These are phyloP conservation scores for Physella acuta DNA, from an alignment of 1,140 invertebrate genomes.

Conservation along the genomic window DNA sequence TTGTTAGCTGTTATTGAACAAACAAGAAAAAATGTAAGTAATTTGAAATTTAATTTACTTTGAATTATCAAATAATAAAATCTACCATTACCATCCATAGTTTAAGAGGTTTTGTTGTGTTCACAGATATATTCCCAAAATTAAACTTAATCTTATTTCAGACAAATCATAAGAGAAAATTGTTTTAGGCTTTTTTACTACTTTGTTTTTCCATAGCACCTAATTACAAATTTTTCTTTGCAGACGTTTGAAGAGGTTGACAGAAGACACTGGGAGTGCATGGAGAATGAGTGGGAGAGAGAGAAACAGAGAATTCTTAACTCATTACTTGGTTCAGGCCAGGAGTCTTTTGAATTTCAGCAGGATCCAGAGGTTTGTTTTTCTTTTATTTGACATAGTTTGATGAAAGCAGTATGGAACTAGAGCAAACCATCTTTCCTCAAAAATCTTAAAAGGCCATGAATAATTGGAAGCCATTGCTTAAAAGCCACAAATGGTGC, in stretches of 20 bases:
- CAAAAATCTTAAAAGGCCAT: too few relatives aligned
- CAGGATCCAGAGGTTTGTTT: slow-evolving; percentile 55
- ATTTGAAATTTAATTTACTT: background rate
- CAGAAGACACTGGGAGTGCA: slow-evolving; percentile 77
- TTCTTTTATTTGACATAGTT: background rate
- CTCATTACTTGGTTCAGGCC: slow-evolving; percentile 80
- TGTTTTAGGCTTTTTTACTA: too few relatives aligned
- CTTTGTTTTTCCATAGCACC: too few relatives aligned
- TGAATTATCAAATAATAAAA: background rate
- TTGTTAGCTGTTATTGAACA: slow-evolving; percentile 88
- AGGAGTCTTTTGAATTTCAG: slow-evolving; percentile 77
- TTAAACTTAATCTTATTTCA: background rate
- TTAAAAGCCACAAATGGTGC: too few relatives aligned
- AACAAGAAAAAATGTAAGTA: slow-evolving; percentile 76
- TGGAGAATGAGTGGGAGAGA: slow-evolving; percentile 84
- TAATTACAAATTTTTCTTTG: too few relatives aligned
- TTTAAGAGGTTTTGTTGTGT: too few relatives aligned
- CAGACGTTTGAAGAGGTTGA: slow-evolving; percentile 64
- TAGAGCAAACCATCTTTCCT: background rate
- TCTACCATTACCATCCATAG: too few relatives aligned
- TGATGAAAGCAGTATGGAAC: background rate
- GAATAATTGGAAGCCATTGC: too few relatives aligned
- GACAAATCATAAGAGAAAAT: too few relatives aligned
- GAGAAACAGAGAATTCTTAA: slow-evolving; percentile 86
- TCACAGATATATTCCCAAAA: too few relatives aligned